phyloP scores from a whole-genome alignment of 1,140 invertebrate species.

The Heterodera carotae region DNA sequence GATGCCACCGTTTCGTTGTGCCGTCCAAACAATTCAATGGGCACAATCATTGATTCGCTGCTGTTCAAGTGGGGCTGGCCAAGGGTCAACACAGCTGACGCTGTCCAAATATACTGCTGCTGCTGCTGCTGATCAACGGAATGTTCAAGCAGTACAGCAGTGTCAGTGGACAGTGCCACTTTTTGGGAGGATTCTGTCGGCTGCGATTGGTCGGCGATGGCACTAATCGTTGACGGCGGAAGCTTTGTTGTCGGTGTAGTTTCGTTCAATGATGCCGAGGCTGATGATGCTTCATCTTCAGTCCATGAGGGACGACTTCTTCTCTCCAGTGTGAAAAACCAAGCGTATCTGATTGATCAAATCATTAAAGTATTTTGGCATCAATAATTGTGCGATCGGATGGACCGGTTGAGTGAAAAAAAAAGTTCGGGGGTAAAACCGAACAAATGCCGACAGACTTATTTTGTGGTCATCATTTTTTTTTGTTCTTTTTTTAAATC shows the following conservation, averaged over 20 bases:
- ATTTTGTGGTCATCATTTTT: too few species aligned
- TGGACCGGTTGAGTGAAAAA: too few species aligned
- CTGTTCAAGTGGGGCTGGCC: neutral
- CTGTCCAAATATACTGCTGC: neutral
- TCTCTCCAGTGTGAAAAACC: conserved; percentile 35
- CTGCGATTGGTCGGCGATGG: neutral
- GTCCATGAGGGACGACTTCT: conserved; percentile 26
- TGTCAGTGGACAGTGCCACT: too few species aligned
- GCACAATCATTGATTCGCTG: neutral
- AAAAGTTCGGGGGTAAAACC: too few species aligned
- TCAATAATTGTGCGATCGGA: too few species aligned
- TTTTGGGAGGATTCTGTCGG: neutral
- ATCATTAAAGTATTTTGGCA: neutral
- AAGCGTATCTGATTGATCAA: neutral
- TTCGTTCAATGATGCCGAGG: neutral
- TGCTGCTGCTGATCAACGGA: too few species aligned
- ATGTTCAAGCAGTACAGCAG: too few species aligned
- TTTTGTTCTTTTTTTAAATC: too few species aligned
- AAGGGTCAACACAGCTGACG: conserved; percentile 1
- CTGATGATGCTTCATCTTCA: neutral
- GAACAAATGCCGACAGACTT: too few species aligned
- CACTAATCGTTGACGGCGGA: neutral
- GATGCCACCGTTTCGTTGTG: conserved; percentile 1
- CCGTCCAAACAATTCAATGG: conserved; percentile 1
- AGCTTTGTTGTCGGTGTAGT: neutral